Evolutionary conservation across 2,113 vertebrate species (phyloP).

Genomic region (Alces alces): DNA sequence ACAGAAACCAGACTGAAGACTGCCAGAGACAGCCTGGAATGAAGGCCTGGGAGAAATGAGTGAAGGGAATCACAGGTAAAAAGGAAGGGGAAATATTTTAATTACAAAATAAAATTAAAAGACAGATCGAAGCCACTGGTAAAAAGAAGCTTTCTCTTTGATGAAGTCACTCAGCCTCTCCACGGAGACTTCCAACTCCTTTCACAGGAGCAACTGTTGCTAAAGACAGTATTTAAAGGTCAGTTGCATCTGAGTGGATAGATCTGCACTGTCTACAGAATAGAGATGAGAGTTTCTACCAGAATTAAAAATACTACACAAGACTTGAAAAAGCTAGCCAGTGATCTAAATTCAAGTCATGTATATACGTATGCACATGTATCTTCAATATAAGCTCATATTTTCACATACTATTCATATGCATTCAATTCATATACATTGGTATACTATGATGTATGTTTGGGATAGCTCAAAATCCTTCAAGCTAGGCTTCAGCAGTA

Average conservation of each 20-base stretch:
- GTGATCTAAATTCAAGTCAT: too few relatives aligned
- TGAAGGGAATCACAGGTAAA: not conserved
- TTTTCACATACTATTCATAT: too few relatives aligned
- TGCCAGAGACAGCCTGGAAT: not conserved
- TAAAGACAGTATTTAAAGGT: not conserved
- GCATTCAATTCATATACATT: too few relatives aligned
- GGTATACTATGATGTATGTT: too few relatives aligned
- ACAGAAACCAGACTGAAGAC: not conserved
- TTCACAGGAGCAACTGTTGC: not conserved
- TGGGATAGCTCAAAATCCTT: too few relatives aligned
- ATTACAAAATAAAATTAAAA: not conserved
- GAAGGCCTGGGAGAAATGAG: not conserved
- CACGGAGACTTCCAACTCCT: not conserved
- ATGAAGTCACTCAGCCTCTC: not conserved
- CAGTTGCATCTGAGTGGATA: not conserved
- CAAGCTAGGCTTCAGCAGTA: too few relatives aligned
- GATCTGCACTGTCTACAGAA: not conserved
- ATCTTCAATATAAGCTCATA: too few relatives aligned
- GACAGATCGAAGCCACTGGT: not conserved
- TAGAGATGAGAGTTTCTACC: not conserved
- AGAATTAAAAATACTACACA: not conserved
- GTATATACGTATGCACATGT: too few relatives aligned
- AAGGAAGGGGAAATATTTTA: not conserved
- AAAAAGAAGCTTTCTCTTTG: not conserved
- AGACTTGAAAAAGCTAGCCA: not conserved